These are phyloP conservation scores for Erpobdella octoculata DNA, from an alignment of 2,888 invertebrate genomes.

Conservation along the genomic window DNA sequence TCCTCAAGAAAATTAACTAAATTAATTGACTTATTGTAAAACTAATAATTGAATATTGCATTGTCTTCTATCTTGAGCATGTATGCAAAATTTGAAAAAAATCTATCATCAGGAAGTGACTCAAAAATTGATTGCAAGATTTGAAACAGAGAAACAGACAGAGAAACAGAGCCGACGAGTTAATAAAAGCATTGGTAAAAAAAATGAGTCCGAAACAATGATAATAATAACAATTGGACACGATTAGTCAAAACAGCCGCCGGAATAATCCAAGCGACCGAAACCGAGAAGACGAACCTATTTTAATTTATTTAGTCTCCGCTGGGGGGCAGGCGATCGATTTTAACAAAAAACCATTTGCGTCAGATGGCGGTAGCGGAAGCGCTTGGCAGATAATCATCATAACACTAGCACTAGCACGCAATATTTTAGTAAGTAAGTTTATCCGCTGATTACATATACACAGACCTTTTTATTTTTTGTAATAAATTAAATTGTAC, in stretches of 20 bases:
- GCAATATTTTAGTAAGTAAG: not conserved
- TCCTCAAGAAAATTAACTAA: no score
- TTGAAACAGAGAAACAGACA: not conserved
- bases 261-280: not conserved
- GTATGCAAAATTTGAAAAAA: no score
- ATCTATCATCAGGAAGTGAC: not conserved
- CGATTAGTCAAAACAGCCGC: not conserved
- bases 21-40: no score
- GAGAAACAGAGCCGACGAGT: not conserved
- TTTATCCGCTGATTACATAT: no score
- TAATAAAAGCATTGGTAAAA: not conserved
- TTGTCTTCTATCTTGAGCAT: no score
- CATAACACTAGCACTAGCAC: no score
- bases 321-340: slow-evolving; percentile 8
- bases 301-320: slow-evolving; percentile 6
- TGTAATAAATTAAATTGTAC: no score
- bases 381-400: no score
- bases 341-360: not conserved
- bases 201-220: not conserved
- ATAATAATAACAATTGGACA: not conserved
- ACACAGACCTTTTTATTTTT: no score
- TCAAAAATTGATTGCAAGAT: not conserved
- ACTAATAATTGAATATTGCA: no score
- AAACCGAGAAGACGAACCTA: not conserved
- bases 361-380: slow-evolving; percentile 20